Evolutionary conservation across 2,113 vertebrate genomes (phyloP), one percentile per base, ranked within the genome.

Genomic region (Sardina pilchardus): DNA sequence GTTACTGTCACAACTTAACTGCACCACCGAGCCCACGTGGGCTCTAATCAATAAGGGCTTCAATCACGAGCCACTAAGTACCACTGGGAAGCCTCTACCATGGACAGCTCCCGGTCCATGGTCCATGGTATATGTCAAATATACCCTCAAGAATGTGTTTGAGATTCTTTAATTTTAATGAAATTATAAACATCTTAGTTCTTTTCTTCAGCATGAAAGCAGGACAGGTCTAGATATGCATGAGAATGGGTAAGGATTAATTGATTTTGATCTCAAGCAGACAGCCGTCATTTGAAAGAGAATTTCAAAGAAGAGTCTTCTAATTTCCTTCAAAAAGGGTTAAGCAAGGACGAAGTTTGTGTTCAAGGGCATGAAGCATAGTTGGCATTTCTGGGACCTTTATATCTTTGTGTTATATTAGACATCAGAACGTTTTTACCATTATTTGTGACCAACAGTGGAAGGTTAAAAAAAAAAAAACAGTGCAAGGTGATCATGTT

Each of bases 201-300:
- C 8, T 67, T 30, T 6, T 67, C n/a, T 67, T 67, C n/a, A 26
- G 2, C n/a, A 67, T 67, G 63, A 67, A 67, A 67, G 63, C 30
- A 26, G 1, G 26, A 4, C 67, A 85, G 59, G 36, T 84, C 44
- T 59, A 42, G 56, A 19, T 75, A 56, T 48, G 81, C 48, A 48
- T 34, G 17, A 63, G 8, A 81, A 67, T 81, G 75, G 75, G 78
- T 36, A 34, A 83, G 44, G 4, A 87, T 83, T 36, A 85, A 71
- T 82, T 85, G 50, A 14, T 84, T 80, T 34, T 59, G 43, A 84
- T 86, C 36, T n/a, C 56, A 81, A 53, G 63, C 36, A 43, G 84
- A 21, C 84, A 85, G 14, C 43, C 75, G 75, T 81, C 50, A 30
- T 59, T 84, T 47, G 53, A 87, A 82, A 48, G 78, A 50, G 80